phyloP scores from a whole-genome alignment of 1,140 invertebrate genomes.

The Chironomus tepperi region DNA sequence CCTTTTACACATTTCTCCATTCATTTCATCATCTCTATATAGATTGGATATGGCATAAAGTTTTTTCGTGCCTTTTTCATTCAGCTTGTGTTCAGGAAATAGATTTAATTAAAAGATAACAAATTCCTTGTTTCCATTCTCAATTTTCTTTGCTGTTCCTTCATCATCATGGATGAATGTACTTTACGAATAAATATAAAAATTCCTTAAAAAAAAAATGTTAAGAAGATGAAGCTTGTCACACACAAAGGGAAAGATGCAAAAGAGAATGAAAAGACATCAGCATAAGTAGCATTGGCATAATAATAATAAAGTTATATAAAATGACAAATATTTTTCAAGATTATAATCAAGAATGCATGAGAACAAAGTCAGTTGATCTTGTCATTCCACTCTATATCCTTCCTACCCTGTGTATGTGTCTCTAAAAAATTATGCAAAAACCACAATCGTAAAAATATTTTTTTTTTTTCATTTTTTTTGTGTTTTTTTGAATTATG shows the following conservation, averaged over 20 bases:
- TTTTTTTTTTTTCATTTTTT: neutral
- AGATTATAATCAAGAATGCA: neutral
- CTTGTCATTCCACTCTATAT: neutral
- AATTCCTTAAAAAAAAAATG: neutral
- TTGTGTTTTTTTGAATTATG: neutral
- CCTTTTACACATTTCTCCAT: neutral
- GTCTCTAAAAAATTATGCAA: neutral
- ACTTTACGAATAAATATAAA: too few relatives aligned
- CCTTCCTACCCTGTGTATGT: neutral
- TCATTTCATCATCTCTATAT: neutral
- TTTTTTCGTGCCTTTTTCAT: neutral
- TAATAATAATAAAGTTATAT: too few relatives aligned
- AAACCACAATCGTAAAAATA: neutral
- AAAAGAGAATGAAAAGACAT: neutral
- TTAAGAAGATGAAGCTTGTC: neutral
- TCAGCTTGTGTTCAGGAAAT: neutral
- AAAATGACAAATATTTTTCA: too few relatives aligned
- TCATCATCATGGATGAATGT: too few relatives aligned
- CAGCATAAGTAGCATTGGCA: too few relatives aligned
- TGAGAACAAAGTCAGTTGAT: neutral
- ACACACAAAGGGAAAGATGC: neutral
- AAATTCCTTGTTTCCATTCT: neutral
- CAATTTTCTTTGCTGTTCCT: too few relatives aligned
- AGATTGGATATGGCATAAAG: neutral
- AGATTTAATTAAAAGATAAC: constrained; percentile 10